A percentile compares a stretch with the other conserved stretches of the same genome.
Evolutionary conservation across 2,113 vertebrate genomes (phyloP).

Genomic region (Piaya cayana): DNA sequence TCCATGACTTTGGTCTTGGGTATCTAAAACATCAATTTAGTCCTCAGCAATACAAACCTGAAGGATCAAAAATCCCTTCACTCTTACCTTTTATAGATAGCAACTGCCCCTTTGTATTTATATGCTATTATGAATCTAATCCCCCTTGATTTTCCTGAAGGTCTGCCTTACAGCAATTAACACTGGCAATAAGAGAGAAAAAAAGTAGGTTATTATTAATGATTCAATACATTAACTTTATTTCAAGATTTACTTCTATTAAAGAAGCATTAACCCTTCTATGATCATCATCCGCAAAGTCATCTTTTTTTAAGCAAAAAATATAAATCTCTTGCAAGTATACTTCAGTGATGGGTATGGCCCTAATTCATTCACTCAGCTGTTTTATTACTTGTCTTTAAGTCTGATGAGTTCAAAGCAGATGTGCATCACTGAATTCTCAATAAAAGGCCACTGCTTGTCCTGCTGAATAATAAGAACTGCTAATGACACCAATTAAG

Average conservation of each 20-base stretch:
- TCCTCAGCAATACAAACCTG: background rate
- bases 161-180: background rate
- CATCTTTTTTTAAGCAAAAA: background rate
- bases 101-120: background rate
- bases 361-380: conserved; percentile 72
- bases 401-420: conserved; percentile 75
- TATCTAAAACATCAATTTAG: background rate
- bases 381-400: conserved; percentile 78
- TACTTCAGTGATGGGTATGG: conserved; percentile 59
- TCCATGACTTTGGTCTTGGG: background rate
- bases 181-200: background rate
- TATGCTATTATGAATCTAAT: background rate
- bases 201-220: background rate
- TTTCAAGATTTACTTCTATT: background rate
- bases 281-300: background rate
- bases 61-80: background rate
- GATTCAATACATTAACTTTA: background rate
- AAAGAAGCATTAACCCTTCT: background rate
- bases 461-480: conserved; percentile 79
- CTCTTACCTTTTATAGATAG: background rate
- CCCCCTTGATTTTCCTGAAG: background rate
- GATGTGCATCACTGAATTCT: conserved; percentile 77
- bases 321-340: conserved; percentile 18
- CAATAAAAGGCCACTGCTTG: conserved; percentile 77
- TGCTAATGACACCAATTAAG: conserved; percentile 79